Base-by-base conservation (phyloP, 2,888 invertebrate species). In the Schizaphis graminum region DNA sequence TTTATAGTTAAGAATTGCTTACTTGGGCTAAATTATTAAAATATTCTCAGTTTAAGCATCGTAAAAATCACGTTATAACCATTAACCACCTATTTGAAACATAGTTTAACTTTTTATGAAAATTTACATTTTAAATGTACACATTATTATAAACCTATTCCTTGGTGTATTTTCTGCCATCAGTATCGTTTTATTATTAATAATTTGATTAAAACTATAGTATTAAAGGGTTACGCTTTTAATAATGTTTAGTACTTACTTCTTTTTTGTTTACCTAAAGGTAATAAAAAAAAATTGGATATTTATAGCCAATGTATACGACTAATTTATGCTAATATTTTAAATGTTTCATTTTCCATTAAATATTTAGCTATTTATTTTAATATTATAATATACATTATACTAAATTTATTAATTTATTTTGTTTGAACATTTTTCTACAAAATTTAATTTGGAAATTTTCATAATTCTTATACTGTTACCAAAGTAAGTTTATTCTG, bases 401-500 rank as follows among this genome's bases (percentile, higher is more conserved):
- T 67, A 67, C n/a, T 67, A 67, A 13, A n/a, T 67, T 67, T 67
- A 67, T 67, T n/a, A 67, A n/a, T n/a, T n/a, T 67, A 67, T 67
- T 67, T 35, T 77, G 8, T 35, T 21, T 77, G 35, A 8, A 8
- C 21, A 77, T 35, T 77, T 16, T 77, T 35, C n/a, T n/a, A 67
- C 67, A n/a, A 67, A 67, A 67, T 67, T 67, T 67, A n/a, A 16
- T 77, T 35, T 77, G 7, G 0, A 21, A 35, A 77, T 77, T 77
- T 77, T 35, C 21, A 35, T 77, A 77, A 77, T 77, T 77, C 35
- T 77, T 35, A 77, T 16, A 61, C 35, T 53, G 35, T 41, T 88
- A 21, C 24, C 53, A 44, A 47, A 77, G 77, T 35, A 77, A 77
- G 77, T 35, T 77, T 77, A 35, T 35, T 21, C 35, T 21, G 35